A percentile compares a stretch with the other conserved stretches of the same genome.
These are phyloP conservation scores for Menidia beryllina DNA, from an alignment of 2,113 vertebrate genomes.

Conservation along the genomic window DNA sequence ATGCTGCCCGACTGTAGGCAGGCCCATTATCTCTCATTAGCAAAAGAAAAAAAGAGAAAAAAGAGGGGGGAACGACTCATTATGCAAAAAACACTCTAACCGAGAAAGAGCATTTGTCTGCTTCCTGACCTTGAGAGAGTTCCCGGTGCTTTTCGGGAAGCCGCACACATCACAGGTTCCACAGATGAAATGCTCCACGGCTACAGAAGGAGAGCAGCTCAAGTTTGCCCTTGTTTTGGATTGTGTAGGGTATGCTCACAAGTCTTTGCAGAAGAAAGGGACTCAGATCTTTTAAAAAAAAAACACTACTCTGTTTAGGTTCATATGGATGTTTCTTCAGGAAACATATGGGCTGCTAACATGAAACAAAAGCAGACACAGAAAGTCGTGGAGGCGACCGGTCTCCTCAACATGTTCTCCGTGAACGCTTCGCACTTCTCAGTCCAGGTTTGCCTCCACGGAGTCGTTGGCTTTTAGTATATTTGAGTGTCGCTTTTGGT, in stretches of 20 bases:
- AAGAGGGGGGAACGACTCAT: constrained; percentile 53
- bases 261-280: constrained; percentile 64
- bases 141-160: constrained; percentile 71
- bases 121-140: constrained; percentile 80
- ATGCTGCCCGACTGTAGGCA: constrained; percentile 76
- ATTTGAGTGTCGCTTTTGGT: constrained; percentile 57
- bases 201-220: constrained; percentile 49
- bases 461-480: constrained; percentile 47
- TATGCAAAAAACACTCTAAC: constrained; percentile 74
- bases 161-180: constrained; percentile 32
- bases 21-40: constrained; percentile 84
- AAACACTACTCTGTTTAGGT: constrained; percentile 57
- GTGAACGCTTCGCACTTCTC: constrained; percentile 1
- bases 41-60: constrained; percentile 67
- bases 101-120: constrained; percentile 76
- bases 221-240: constrained; percentile 75
- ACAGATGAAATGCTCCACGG: constrained; percentile 51
- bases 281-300: constrained; percentile 72
- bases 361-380: constrained; percentile 66
- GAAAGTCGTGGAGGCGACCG: constrained; percentile 60
- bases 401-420: constrained; percentile 60
- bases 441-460: constrained; percentile 37
- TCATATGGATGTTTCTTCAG: constrained; percentile 62
- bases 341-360: constrained; percentile 75
- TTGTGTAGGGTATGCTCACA: constrained; percentile 66